Percentiles rank a stretch among this genome's conserved stretches.
These are phyloP conservation scores for Cyclopterus lumpus DNA, from an alignment of 2,797 vertebrate species.

Conservation along the genomic window DNA sequence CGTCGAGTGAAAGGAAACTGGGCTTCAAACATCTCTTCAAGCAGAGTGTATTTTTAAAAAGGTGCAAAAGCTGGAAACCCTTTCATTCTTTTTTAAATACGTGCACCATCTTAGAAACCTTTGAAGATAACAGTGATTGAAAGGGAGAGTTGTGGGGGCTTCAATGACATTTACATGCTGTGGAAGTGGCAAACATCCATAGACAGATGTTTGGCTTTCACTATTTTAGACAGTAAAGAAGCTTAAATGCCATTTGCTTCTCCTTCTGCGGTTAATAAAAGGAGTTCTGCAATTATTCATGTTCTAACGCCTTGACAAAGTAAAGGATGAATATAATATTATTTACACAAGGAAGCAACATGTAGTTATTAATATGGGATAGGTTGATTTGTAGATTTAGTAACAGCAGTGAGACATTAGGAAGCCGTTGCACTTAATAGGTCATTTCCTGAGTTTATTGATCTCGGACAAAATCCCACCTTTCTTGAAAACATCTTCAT, in stretches of 20 bases:
- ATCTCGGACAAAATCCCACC: background rate
- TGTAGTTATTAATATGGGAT: background rate
- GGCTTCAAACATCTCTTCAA: slow-evolving; percentile 48
- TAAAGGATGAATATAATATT: slow-evolving; percentile 56
- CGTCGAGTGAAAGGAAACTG: slow-evolving; percentile 46
- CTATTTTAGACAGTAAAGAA: slow-evolving; percentile 45
- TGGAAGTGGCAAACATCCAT: slow-evolving; percentile 65
- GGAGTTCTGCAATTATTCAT: slow-evolving; percentile 7
- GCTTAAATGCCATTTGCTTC: slow-evolving; percentile 57
- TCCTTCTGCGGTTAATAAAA: slow-evolving; percentile 58
- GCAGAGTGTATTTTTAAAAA: slow-evolving; percentile 66
- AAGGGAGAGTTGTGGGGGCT: slow-evolving; percentile 15
- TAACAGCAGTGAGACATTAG: background rate
- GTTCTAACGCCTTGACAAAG: background rate
- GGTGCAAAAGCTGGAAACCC: slow-evolving; percentile 39
- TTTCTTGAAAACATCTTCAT: background rate
- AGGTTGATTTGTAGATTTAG: background rate
- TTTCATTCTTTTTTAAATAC: slow-evolving; percentile 74
- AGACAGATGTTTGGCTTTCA: slow-evolving; percentile 54
- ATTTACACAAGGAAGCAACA: background rate
- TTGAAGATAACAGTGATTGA: slow-evolving; percentile 75
- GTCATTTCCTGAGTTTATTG: background rate
- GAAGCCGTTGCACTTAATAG: background rate
- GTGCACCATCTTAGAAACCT: slow-evolving; percentile 66
- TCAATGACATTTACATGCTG: slow-evolving; percentile 68